Conservation (phyloP, 1,140 invertebrate genomes). For the Trialeurodes vaporariorum region DNA sequence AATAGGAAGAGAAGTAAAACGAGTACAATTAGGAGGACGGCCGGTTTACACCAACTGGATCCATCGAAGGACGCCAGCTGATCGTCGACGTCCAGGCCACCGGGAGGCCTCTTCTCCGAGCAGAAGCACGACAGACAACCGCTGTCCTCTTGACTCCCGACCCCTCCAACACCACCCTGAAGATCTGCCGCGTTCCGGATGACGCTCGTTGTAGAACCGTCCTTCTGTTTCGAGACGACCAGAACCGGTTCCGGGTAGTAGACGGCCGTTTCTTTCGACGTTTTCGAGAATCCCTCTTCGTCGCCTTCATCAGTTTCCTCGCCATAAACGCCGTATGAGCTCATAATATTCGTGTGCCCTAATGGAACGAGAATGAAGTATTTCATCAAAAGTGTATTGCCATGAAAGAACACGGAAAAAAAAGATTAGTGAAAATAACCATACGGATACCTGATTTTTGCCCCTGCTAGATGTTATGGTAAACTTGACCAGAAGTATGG, state of each 20-base stretch:
- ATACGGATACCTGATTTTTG: no score
- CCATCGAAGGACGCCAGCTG: constrained; percentile 2
- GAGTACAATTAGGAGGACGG: constrained; percentile 40
- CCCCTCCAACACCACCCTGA: neutral
- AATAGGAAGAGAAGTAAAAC: constrained; percentile 42
- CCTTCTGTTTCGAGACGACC: constrained; percentile 15
- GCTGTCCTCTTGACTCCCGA: neutral
- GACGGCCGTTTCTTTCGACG: neutral
- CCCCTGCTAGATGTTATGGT: no score
- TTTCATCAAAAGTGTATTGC: no score
- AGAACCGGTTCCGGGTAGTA: constrained; percentile 14
- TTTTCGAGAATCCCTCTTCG: constrained; percentile 8
- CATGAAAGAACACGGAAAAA: no score
- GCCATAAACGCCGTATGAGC: constrained; percentile 16
- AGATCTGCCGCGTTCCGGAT: neutral
- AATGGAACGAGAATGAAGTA: no score
- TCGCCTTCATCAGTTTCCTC: constrained; percentile 3
- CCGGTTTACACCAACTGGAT: constrained; percentile 38
- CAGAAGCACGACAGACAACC: constrained; percentile 14
- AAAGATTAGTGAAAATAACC: no score
- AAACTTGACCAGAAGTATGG: no score
- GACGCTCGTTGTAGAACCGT: constrained; percentile 15
- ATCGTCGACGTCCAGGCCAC: neutral
- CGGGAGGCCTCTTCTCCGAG: neutral
- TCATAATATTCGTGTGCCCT: constrained; percentile 14